Percentiles rank a stretch among this genome's conserved stretches.
These are phyloP conservation scores for Lepidochrysops patricia DNA, from an alignment of 2,888 invertebrate species.

Conservation along the genomic window DNA sequence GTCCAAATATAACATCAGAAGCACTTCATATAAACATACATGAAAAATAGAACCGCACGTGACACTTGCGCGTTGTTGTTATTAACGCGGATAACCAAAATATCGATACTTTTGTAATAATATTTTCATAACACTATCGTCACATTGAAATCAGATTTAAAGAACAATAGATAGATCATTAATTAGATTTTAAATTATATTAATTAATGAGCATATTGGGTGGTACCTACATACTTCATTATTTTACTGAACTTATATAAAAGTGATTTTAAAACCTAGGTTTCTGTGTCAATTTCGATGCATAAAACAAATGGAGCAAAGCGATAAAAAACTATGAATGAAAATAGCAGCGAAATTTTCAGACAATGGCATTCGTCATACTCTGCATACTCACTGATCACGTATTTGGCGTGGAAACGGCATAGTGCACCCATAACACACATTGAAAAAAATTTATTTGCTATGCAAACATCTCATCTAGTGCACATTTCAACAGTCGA, in stretches of 20 bases:
- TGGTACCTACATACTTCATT: too few relatives aligned
- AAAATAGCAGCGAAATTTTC: neutral
- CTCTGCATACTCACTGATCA: slow-evolving; percentile 53
- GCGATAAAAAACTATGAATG: slow-evolving; percentile 7
- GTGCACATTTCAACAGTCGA: neutral
- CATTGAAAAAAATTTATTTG: slow-evolving; percentile 31
- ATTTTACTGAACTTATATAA: too few relatives aligned
- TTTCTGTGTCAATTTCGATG: neutral
- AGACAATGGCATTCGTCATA: slow-evolving; percentile 20
- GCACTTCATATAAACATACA: neutral
- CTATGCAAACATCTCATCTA: neutral
- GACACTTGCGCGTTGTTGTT: neutral
- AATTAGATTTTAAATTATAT: neutral
- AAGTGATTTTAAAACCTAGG: too few relatives aligned
- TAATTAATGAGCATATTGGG: too few relatives aligned
- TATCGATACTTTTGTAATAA: neutral
- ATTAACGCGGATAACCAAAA: neutral
- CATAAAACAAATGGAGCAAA: slow-evolving; percentile 11
- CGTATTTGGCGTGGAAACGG: slow-evolving; percentile 64
- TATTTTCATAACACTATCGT: neutral
- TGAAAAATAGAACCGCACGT: neutral
- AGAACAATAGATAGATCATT: neutral
- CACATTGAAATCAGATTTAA: neutral
- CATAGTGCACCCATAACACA: slow-evolving; percentile 68
- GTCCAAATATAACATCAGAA: slow-evolving; percentile 14